Evolutionary conservation across 2,888 invertebrate species (phyloP), one percentile per base, ranked within the genome.

Genomic region (Nemurella pictetii): DNA sequence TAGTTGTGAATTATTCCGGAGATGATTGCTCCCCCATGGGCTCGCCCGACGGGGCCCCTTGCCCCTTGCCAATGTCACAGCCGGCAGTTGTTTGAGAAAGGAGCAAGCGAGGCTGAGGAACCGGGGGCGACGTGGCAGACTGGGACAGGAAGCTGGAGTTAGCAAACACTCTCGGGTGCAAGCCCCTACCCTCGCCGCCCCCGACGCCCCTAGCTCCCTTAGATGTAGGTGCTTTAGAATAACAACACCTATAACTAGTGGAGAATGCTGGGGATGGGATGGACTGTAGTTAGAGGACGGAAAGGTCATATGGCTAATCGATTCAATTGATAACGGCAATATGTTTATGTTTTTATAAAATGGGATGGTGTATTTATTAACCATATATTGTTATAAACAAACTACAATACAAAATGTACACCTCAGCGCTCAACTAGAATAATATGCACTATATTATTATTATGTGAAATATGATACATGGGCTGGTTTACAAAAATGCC

Each of bases 331-430:
- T 25, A 35, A 83, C 78, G 77, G 77, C 81, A 82, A 72, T 9
- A 77, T 32, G 29, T 72, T 72, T 83, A 78, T 55, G 55, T 82
- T 84, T 86, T 85, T 84, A 86, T 86, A 87, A 87, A 87, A 87
- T 87, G 86, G 85, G 85, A 87, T 87, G 87, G 87, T 87, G 86
- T 87, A 87, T 87, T 87, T 86, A 87, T 87, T 87, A 86, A 87
- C 87, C 87, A 93, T 93, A 93, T 93, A 93, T 94, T 93, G 93
- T 93, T 92, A 93, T 92, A 93, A 93, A 94, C 94, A 94, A 94
- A 94, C 93, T 94, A 94, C 94, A 92, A 93, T 94, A 94, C 94
- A 94, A 94, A 94, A 94, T 94, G 92, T 94, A 94, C 94, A 94
- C 92, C 92, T 93, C 92, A 92, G 92, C 91, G 89, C 88, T 90